Percentiles rank a stretch among this genome's conserved stretches.
phyloP scores from a whole-genome alignment of 30 jellyfish, hydroid and myxozoan species.

The Mastigias papua region DNA sequence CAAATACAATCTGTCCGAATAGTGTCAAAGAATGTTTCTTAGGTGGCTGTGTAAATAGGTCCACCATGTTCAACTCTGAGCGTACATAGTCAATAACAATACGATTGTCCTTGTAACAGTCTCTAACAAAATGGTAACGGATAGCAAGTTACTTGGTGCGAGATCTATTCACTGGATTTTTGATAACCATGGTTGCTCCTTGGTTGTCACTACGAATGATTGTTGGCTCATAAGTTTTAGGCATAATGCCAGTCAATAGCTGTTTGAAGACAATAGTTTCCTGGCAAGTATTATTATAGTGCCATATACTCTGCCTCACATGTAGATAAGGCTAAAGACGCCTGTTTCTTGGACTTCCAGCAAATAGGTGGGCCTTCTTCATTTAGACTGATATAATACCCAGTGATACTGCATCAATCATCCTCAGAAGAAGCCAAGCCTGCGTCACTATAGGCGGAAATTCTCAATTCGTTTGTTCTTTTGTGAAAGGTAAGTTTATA shows the following conservation, averaged over 20 bases:
- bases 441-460: conserved; percentile 63
- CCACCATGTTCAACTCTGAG: conserved; percentile 36
- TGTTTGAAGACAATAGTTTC: too few relatives aligned
- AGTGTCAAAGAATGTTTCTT: conserved; percentile 53
- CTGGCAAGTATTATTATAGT: too few relatives aligned
- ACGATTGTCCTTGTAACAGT: conserved; percentile 37
- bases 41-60: conserved; percentile 50
- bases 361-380: conserved; percentile 59
- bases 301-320: conserved; percentile 52
- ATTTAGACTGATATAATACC: conserved; percentile 45
- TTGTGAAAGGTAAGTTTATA: conserved; percentile 47
- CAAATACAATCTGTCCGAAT: conserved; percentile 60
- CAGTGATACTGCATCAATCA: conserved; percentile 68
- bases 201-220: too few relatives aligned
- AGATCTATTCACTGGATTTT: too few relatives aligned
- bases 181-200: too few relatives aligned
- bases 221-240: too few relatives aligned
- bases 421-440: conserved; percentile 73
- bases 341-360: conserved; percentile 54
- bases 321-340: conserved; percentile 52
- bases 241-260: too few relatives aligned
- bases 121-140: conserved; percentile 66
- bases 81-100: conserved; percentile 51
- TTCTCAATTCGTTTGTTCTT: conserved; percentile 30
- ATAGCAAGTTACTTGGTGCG: too few relatives aligned